Evolutionary conservation across 2,888 invertebrate species (phyloP), one percentile per base, ranked within the genome.

Genomic region (Balanococcus diminutus): DNA sequence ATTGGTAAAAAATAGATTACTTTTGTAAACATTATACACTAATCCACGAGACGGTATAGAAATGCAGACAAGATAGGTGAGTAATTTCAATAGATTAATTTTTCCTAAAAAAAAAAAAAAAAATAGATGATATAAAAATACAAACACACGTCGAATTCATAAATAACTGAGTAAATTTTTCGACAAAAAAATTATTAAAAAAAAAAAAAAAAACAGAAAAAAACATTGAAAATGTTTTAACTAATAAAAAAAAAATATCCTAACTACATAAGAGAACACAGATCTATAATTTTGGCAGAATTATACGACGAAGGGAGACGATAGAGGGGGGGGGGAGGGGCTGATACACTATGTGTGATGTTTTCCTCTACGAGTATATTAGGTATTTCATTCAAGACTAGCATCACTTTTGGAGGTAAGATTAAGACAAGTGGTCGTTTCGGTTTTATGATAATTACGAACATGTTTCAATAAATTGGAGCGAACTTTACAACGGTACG

Each of bases 401-500:
- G 85, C 75, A 51, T 56, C 82, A 82, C n/a, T n/a, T 79, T 82
- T 39, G n/a, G 79, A 42, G 82, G 11, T 8, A 82, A 14, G 61
- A 75, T 56, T 85, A 81, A 84, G 86, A 9, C 51, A 61, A 16
- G 79, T 11, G 11, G 86, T 82, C 6, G 87, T 36, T 56, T 86
- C 86, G 28, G 87, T 87, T 86, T 87, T 87, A 84, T 88, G 88
- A 82, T 87, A 87, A 79, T 88, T 88, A 42, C 87, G 87, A 36
- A 88, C 86, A 75, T 88, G 88, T 84, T 88, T 88, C 39, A 88
- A 86, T 82, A 88, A 86, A 56, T 88, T 88, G 8, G 87, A 87
- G 67, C 87, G 84, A 9, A 88, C 87, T 87, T 95, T 95, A 89
- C 95, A 95, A 89, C 94, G 93, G 90, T 95, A 95, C 2, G 94